Base-by-base conservation (phyloP, 37 sponge, comb jelly and placozoan genomes). In the Oopsacas minuta region DNA sequence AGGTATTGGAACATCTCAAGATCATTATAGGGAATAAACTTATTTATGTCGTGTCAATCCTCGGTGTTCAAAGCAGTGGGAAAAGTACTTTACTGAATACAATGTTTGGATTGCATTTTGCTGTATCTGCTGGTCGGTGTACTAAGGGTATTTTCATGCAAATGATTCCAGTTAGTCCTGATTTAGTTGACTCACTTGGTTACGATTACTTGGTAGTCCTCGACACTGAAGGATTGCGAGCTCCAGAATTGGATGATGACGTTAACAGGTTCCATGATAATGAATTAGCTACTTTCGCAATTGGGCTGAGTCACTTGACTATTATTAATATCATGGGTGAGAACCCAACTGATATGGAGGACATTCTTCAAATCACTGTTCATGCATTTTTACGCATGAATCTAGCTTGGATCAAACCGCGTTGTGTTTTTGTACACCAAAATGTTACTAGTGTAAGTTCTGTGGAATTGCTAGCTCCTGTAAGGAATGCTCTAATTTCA, bases 311-410 rank as follows among this genome's bases (percentile, higher is more conserved):
- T n/a, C n/a, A n/a, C n/a, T n/a, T n/a, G n/a, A n/a, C n/a, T n/a
- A n/a, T n/a, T n/a, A 83, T 87, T 37, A 87, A 87, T 52, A 87
- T 87, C 15, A 83, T 52, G 82, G 87, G 87, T 20, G 87, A 87
- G 83, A 52, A 30, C 23, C 69, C 81, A 34, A 83, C 38, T 39
- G 83, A 86, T 1, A 37, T 86, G 37, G 52, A 82, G 30, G 83
- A 86, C 36, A 86, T 86, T 23, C 36, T 86, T 32, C 87, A 86
- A 69, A 87, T 53, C 39, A 3, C 87, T 83, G 84, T 83, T 10
- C 83, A 87, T 83, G 87, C 87, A 38, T 87, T 87, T 36, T 36
- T 87, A 52, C 37, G 87, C 0, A 87, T 87, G 87, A 83, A 83
- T 25, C 36, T 20, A 52, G 83, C 83, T 17, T 37, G 30, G 0